Percentiles rank a stretch among this genome's conserved stretches.
phyloP scores from a whole-genome alignment of 2,797 vertebrate genomes.

The Luscinia megarhynchos region DNA sequence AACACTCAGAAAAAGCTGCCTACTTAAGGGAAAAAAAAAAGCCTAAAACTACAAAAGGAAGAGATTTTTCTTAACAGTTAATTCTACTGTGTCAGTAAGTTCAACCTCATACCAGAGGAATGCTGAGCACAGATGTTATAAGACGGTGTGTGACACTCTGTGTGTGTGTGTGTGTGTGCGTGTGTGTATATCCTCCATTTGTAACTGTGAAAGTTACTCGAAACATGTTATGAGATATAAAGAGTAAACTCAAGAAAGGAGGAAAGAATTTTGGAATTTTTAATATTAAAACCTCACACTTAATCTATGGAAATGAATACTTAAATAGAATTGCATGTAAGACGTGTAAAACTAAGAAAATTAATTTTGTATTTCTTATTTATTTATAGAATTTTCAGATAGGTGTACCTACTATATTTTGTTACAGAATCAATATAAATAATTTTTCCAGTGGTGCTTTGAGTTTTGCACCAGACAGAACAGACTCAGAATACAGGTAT shows the following conservation, averaged over 20 bases:
- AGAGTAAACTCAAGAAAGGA: not conserved
- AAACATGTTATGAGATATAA: not conserved
- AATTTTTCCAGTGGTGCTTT: not conserved
- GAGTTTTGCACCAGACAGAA: not conserved
- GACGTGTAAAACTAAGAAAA: not conserved
- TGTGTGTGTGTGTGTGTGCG: no score
- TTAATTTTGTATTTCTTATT: not conserved
- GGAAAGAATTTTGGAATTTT: not conserved
- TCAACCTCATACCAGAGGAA: not conserved
- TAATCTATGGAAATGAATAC: not conserved
- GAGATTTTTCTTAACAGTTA: not conserved
- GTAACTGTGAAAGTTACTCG: not conserved
- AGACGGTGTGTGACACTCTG: no score
- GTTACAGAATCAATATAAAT: not conserved
- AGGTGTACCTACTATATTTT: not conserved
- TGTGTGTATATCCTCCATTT: not conserved
- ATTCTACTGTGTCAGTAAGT: accelerated
- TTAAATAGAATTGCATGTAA: not conserved
- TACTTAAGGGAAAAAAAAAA: not conserved
- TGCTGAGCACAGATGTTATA: not conserved
- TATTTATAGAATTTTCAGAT: not conserved
- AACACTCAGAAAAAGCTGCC: not conserved
- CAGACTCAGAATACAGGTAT: not conserved
- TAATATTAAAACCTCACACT: not conserved
- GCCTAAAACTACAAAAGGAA: not conserved